Percentiles rank a stretch among this genome's conserved stretches.
Conservation (phyloP, 2,113 vertebrate species). For the Cyprinodon tularosa region DNA sequence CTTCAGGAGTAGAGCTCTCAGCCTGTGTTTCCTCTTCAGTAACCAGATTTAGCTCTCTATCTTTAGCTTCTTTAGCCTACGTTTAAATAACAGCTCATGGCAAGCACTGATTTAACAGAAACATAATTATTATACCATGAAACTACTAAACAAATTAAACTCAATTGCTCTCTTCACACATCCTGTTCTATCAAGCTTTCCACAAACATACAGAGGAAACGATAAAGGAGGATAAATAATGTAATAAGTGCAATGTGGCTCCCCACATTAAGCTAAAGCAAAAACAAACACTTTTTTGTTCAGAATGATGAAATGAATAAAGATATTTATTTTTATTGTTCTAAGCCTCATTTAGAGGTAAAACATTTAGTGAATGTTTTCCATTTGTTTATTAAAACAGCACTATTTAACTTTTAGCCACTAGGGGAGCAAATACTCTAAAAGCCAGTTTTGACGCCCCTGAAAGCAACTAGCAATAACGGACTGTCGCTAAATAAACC, state of each 20-base stretch:
- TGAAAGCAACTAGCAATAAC: too few relatives aligned
- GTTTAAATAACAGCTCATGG: not conserved
- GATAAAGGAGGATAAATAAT: not conserved
- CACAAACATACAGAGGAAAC: not conserved
- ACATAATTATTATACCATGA: not conserved
- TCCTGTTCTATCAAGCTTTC: not conserved
- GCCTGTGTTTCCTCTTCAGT: not conserved
- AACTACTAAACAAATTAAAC: not conserved
- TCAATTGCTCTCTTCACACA: not conserved
- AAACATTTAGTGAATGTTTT: too few relatives aligned
- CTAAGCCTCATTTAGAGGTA: too few relatives aligned
- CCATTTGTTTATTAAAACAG: too few relatives aligned
- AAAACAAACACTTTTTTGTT: not conserved
- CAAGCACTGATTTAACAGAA: not conserved
- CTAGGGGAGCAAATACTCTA: too few relatives aligned
- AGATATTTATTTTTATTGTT: too few relatives aligned
- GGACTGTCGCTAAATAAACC: too few relatives aligned
- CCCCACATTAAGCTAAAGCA: not conserved
- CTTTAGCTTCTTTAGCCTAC: not conserved
- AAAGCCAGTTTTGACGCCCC: too few relatives aligned
- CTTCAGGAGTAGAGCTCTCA: not conserved
- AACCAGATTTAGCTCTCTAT: not conserved
- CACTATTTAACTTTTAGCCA: too few relatives aligned
- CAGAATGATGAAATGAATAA: not conserved
- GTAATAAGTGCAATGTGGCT: not conserved